Conservation (phyloP, 2,888 invertebrate species). For the Drosophila subsilvestris region DNA sequence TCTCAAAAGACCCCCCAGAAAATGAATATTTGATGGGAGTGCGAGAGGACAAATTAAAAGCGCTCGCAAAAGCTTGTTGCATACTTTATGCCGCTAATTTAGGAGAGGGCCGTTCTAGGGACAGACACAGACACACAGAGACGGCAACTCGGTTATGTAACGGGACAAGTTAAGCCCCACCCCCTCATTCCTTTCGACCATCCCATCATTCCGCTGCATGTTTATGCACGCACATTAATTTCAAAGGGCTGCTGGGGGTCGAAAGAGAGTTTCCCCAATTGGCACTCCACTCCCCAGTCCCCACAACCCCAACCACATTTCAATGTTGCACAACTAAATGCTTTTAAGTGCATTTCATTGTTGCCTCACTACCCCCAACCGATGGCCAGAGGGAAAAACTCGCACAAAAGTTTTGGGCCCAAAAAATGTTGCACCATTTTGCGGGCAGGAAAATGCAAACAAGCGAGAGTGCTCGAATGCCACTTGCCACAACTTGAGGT, state of each 20-base stretch:
- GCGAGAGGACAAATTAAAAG: slow-evolving; percentile 70
- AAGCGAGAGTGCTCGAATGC: slow-evolving; percentile 19
- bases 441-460: slow-evolving; percentile 12
- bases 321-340: slow-evolving; percentile 77
- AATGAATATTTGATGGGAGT: slow-evolving; percentile 71
- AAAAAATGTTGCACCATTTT: slow-evolving; percentile 19
- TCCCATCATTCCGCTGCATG: slow-evolving; percentile 44
- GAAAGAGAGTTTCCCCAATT: background rate
- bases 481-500: slow-evolving; percentile 45
- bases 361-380: slow-evolving; percentile 12
- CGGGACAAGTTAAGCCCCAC: slow-evolving; percentile 52
- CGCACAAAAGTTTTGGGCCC: slow-evolving; percentile 34
- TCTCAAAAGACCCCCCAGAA: slow-evolving; percentile 47
- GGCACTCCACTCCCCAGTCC: slow-evolving; percentile 3
- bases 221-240: slow-evolving; percentile 78
- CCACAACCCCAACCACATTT: slow-evolving; percentile 54
- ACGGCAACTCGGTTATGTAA: slow-evolving; percentile 39
- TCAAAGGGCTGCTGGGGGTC: slow-evolving; percentile 49
- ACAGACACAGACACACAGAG: background rate
- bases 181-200: slow-evolving; percentile 9
- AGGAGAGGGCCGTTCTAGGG: slow-evolving; percentile 33
- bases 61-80: slow-evolving; percentile 72
- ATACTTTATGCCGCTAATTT: slow-evolving; percentile 78
- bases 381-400: slow-evolving; percentile 1
- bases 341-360: slow-evolving; percentile 77